phyloP scores from a whole-genome alignment of 2,113 vertebrate genomes.

The Stictonetta naevosa region DNA sequence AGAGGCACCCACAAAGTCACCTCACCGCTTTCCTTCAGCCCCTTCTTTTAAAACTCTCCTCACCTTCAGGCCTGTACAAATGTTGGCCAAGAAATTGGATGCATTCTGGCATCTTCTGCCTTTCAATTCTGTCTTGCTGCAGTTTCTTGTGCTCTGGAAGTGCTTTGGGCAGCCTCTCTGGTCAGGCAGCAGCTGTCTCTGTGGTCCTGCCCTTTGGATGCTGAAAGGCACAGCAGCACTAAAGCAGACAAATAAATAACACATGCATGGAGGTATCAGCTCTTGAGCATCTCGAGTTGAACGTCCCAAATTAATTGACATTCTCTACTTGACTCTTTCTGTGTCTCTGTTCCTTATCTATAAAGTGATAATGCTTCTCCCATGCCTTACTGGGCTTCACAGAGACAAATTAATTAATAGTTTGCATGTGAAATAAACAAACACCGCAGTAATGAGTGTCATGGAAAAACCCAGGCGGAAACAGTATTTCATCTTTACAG shows the following conservation, averaged over 20 bases:
- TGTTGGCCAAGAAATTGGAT: not conserved
- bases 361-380: not conserved
- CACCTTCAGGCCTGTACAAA: not conserved
- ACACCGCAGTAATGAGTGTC: not conserved
- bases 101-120: not conserved
- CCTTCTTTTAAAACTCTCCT: not conserved
- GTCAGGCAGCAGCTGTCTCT: not conserved
- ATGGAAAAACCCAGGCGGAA: not conserved
- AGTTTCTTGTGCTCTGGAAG: not conserved
- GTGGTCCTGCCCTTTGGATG: not conserved
- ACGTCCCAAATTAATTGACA: not conserved
- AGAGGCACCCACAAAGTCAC: not conserved
- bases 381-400: not conserved
- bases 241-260: not conserved
- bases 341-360: constrained; percentile 4
- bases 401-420: constrained; percentile 45
- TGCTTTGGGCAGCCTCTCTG: not conserved
- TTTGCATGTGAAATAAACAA: constrained; percentile 21
- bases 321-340: not conserved
- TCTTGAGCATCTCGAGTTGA: not conserved
- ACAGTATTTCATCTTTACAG: not conserved
- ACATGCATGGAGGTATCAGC: accelerated
- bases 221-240: not conserved
- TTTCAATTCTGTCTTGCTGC: not conserved
- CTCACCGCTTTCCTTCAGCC: not conserved